These are phyloP conservation scores for Dromius quadrimaculatus DNA, from an alignment of 2,888 invertebrate species.

Conservation along the genomic window DNA sequence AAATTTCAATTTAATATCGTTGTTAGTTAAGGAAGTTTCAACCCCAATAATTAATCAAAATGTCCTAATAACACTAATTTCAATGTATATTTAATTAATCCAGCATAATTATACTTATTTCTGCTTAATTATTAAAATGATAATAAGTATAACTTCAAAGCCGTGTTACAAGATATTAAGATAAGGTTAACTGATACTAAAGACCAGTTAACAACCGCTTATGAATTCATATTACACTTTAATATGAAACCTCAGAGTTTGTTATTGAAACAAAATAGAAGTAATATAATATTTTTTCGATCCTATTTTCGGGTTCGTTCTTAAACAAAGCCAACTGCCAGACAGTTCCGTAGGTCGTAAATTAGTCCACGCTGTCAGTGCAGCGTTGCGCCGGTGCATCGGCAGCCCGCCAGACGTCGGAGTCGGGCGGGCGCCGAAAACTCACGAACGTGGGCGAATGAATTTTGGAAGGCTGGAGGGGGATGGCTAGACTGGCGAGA, in stretches of 20 bases:
- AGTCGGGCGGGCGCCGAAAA: conserved; percentile 14
- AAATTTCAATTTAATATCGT: too few species aligned
- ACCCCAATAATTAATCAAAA: too few species aligned
- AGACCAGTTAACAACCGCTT: neutral
- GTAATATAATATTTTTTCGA: too few species aligned
- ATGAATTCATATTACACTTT: conserved; percentile 22
- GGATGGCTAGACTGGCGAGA: conserved; percentile 13
- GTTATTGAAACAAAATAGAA: too few species aligned
- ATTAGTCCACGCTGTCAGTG: neutral
- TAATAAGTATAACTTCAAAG: conserved; percentile 17
- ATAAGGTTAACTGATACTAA: conserved; percentile 19
- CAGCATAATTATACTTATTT: conserved; percentile 22
- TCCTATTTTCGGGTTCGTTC: too few species aligned
- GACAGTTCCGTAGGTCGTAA: conserved; percentile 4
- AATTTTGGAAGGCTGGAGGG: too few species aligned
- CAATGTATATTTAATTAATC: conserved; percentile 10
- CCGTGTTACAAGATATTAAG: neutral
- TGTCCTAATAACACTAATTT: conserved; percentile 14
- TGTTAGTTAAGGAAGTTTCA: too few species aligned
- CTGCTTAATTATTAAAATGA: conserved; percentile 9
- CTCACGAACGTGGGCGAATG: conserved; percentile 14
- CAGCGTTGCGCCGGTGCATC: conserved; percentile 15
- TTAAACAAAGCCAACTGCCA: too few species aligned
- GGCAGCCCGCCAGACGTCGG: conserved; percentile 33
- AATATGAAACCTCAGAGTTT: neutral